A percentile compares a stretch with the other conserved stretches of the same genome.
Evolutionary conservation across 2,113 vertebrate genomes (phyloP).

Genomic region (Sorex fumeus): DNA sequence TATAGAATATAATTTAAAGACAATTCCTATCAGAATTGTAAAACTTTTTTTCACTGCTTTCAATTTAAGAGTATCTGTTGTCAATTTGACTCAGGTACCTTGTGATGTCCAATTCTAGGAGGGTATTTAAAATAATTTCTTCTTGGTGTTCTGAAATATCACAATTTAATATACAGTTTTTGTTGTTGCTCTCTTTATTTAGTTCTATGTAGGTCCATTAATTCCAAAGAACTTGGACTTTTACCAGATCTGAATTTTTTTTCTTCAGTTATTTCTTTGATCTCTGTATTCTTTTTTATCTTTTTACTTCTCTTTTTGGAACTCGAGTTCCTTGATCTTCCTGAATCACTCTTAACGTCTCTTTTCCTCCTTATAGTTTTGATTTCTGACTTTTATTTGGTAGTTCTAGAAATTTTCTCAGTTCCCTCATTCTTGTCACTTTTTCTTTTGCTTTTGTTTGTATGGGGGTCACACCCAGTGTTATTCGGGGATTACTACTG

Average conservation of each 20-base stretch:
- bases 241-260: not conserved
- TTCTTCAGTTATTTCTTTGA: slow-evolving; percentile 42
- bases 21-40: slow-evolving; percentile 8
- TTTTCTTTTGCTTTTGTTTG: not conserved
- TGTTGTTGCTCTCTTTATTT: not conserved
- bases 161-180: not conserved
- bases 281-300: not conserved
- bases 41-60: not conserved
- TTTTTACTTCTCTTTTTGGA: not conserved
- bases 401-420: not conserved
- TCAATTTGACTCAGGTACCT: not conserved
- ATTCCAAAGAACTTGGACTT: not conserved
- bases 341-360: not conserved
- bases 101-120: not conserved
- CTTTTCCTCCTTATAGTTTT: not conserved
- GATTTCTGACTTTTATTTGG: not conserved
- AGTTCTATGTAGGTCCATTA: not conserved
- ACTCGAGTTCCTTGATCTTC: not conserved
- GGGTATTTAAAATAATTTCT: slow-evolving; percentile 12
- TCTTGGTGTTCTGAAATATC: slow-evolving; percentile 3
- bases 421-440: not conserved
- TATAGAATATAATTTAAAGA: not conserved
- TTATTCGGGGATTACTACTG: no score
- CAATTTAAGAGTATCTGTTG: not conserved
- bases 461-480: no score